Evolutionary conservation across 2,113 vertebrate species (phyloP), one percentile per base, ranked within the genome.

Genomic region (Nematolebias whitei): DNA sequence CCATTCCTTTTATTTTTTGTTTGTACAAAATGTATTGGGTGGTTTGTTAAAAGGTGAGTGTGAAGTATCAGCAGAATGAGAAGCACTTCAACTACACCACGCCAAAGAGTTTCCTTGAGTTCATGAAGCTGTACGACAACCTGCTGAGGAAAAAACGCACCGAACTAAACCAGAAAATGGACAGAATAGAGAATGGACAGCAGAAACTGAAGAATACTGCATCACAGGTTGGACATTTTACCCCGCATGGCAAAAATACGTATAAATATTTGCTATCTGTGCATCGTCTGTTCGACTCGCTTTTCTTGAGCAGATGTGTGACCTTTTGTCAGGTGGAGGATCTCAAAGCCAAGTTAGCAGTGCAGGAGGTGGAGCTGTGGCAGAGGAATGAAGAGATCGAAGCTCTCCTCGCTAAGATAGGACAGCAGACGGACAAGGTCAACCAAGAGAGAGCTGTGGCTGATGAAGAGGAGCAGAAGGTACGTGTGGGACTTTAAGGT

Each of bases 281-380:
- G 26, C 7, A 7, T 29, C 26, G 26, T 29, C 7, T n/a, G 26
- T 29, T 29, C 3, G 26, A 29, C 26, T 29, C 13, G 7, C 4
- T 1, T 3, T 8, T 13, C 16, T 24, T 6, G 9, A 9, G 1
- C 16, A 5, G 60, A 47, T 15, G 12, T 26, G 10, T 10, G 14
- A 13, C 24, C 20, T 47, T 50, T 32, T 43, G 1, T n/a, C 85
- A 96, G 93, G 93, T 96, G 80, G 93, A 98, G 92, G 94, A 96
- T 84, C 85, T 94, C 74, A 96, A 93, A 76, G 93, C 93, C 80
- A 94, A 95, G 90, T 86, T 94, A 83, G 93, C 93, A 44, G 65
- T 94, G 83, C 94, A 95, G 86, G 93, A 95, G 84, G 93, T 89
- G 83, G 93, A 94, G 90, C 89, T 97, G 86, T 92, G 92, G 91